These are phyloP conservation scores for Serripes groenlandicus DNA, from an alignment of 2,888 invertebrate species.

Conservation along the genomic window DNA sequence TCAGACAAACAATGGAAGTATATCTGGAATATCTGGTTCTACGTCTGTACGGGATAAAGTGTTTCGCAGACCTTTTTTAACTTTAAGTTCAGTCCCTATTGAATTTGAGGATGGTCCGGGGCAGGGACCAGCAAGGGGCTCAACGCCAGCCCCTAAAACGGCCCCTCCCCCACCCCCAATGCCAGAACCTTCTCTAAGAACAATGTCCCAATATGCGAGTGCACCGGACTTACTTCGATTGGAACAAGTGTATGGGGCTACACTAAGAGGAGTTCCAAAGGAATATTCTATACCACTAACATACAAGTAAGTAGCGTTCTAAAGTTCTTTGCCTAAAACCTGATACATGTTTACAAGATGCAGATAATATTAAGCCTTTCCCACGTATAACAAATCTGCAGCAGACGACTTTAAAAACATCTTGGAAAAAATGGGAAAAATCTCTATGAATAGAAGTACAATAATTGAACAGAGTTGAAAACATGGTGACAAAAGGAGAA, in stretches of 20 bases:
- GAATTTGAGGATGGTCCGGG: slow-evolving; percentile 76
- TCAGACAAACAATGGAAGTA: slow-evolving; percentile 66
- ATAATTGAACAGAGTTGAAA: no score
- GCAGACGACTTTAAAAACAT: background rate
- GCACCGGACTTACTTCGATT: slow-evolving; percentile 78
- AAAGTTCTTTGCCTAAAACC: background rate
- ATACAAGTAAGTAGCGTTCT: background rate
- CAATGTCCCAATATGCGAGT: slow-evolving; percentile 72
- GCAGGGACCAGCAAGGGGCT: slow-evolving; percentile 30
- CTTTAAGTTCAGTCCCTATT: slow-evolving; percentile 76
- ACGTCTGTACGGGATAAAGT: slow-evolving; percentile 59
- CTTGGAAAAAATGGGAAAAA: no score
- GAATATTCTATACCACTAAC: slow-evolving; percentile 38
- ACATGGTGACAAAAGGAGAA: slow-evolving; percentile 4
- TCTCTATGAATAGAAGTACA: no score
- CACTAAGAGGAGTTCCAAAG: slow-evolving; percentile 65
- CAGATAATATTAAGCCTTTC: background rate
- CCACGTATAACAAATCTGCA: background rate
- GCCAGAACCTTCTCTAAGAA: slow-evolving; percentile 64
- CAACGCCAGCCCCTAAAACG: slow-evolving; percentile 58
- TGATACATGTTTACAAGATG: background rate
- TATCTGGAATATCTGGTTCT: slow-evolving; percentile 13
- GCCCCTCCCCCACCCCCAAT: slow-evolving; percentile 72
- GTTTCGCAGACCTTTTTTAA: slow-evolving; percentile 72
- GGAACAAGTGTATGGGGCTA: slow-evolving; percentile 79